Evolutionary conservation across 2,797 vertebrate genomes (phyloP).

Genomic region (Ciconia nigra): DNA sequence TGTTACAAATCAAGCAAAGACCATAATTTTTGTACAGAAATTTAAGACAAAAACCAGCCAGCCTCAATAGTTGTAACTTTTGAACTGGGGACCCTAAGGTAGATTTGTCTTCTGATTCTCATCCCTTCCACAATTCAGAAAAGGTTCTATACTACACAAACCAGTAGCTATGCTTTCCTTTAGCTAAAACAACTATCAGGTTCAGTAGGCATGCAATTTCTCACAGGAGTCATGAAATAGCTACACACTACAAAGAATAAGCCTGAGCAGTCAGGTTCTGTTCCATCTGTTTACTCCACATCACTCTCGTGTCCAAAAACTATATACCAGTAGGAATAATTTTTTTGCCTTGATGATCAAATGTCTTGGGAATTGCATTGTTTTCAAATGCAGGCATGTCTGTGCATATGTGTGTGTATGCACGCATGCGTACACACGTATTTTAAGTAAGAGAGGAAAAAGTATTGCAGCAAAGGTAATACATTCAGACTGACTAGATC

Average conservation of each 20-base stretch:
- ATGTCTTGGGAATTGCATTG: accelerated
- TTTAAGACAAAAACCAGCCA: not conserved
- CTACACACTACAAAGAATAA: not conserved
- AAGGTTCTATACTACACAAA: not conserved
- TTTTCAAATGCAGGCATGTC: not conserved
- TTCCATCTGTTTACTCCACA: not conserved
- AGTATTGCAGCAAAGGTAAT: not conserved
- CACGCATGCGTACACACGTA: accelerated
- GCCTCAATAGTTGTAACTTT: not conserved
- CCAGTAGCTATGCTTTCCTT: not conserved
- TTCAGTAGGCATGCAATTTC: not conserved
- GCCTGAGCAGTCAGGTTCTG: not conserved
- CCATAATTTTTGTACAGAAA: not conserved
- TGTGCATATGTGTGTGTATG: not conserved
- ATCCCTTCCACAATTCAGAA: not conserved
- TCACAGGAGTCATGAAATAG: not conserved
- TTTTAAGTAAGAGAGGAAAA: not conserved
- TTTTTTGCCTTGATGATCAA: not conserved
- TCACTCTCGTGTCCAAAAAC: not conserved
- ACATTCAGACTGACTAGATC: not conserved
- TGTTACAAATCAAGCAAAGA: not conserved
- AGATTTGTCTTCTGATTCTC: not conserved
- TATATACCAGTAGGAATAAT: not conserved
- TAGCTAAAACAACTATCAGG: not conserved
- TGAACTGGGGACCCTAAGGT: not conserved